phyloP scores from a whole-genome alignment of 2,797 vertebrate species.

The Pitangus sulphuratus region DNA sequence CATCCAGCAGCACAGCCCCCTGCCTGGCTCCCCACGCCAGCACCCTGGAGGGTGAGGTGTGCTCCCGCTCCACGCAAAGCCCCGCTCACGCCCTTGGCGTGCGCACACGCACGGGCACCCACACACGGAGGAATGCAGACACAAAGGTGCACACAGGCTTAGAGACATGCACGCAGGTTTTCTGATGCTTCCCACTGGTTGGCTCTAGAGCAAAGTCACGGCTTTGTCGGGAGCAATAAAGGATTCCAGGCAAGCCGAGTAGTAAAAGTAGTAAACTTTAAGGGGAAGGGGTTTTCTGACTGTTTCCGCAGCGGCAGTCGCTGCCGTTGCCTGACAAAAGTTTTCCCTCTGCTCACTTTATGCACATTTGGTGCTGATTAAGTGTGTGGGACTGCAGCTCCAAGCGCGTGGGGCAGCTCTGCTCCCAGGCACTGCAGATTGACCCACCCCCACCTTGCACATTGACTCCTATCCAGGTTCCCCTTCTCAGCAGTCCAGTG shows the following conservation, averaged over 20 bases:
- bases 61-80: not conserved
- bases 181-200: not conserved
- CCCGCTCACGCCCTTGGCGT: not conserved
- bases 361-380: constrained; percentile 59
- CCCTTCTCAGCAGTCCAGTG: not conserved
- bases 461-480: not conserved
- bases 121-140: not conserved
- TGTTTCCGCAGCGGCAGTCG: not conserved
- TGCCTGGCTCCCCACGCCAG: not conserved
- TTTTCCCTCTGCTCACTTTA: not conserved
- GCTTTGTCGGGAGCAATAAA: not conserved
- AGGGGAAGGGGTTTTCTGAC: not conserved
- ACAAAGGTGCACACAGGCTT: not conserved
- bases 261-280: constrained; percentile 52
- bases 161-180: not conserved
- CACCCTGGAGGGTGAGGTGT: not conserved
- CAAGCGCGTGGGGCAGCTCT: not conserved
- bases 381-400: not conserved
- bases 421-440: not conserved
- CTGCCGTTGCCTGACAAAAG: not conserved
- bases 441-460: not conserved
- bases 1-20: not conserved
- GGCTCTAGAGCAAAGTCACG: not conserved
- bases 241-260: constrained; percentile 2
- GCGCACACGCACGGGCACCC: not conserved